Evolutionary conservation across 2,797 vertebrate genomes (phyloP).

Genomic region (Anabacerthia variegaticeps): DNA sequence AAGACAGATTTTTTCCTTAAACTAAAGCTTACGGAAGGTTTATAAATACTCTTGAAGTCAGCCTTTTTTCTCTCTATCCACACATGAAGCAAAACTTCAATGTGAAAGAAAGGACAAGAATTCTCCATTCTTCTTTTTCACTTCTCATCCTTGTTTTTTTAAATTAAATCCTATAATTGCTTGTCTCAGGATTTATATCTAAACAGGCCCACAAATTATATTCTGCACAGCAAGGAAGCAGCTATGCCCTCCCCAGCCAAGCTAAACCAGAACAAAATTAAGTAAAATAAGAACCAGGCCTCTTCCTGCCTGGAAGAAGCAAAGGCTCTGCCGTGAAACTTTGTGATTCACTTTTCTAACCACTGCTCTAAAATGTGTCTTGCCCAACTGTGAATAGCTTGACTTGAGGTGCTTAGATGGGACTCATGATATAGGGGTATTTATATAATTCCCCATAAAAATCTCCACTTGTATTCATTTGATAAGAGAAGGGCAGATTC

Average conservation of each 20-base stretch:
- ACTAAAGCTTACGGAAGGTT: not conserved
- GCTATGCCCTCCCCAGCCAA: not conserved
- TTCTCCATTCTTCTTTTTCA: not conserved
- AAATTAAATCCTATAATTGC: not conserved
- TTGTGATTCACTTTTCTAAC: not conserved
- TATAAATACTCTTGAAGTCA: not conserved
- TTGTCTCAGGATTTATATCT: not conserved
- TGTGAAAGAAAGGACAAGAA: not conserved
- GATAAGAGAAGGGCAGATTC: not conserved
- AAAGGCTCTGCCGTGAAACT: not conserved
- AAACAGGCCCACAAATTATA: not conserved
- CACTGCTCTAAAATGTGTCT: not conserved
- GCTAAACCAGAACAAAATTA: not conserved
- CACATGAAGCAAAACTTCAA: not conserved
- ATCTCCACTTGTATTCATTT: not conserved
- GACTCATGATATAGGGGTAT: not conserved
- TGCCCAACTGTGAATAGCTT: not conserved
- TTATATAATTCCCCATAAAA: not conserved
- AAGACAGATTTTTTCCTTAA: not conserved
- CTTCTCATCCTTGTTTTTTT: not conserved
- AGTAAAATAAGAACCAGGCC: not conserved
- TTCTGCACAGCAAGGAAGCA: not conserved
- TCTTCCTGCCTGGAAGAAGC: not conserved
- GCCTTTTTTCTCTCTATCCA: not conserved
- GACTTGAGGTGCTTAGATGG: not conserved